Base-by-base conservation (phyloP, 2,113 vertebrate genomes). In the Corythoichthys haematopterus region DNA sequence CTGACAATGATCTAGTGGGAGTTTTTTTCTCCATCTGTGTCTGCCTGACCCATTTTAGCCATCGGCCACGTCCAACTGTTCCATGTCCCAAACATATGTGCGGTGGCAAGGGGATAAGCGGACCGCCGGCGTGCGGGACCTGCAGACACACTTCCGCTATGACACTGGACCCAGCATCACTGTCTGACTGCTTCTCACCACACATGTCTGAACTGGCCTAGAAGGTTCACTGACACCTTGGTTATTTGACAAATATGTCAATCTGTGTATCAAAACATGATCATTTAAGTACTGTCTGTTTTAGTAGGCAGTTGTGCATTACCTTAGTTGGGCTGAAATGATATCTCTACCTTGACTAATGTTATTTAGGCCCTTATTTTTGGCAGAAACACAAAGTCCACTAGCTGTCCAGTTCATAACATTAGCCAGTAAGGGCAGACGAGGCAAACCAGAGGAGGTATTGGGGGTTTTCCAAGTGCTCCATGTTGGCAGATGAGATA, bases 21-120 rank as follows among this genome's bases (percentile, higher is more conserved):
- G 74, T 88, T 87, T 78, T 81, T 85, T 76, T 66, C 82, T 90
- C 91, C 91, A 92, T 93, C 89, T 93, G 92, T 90, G 90, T 80
- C 74, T 57, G 82, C 85, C 85, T 92, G 91, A 92, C 91, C 91
- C 91, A 93, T 85, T 93, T 93, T 91, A 90, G 90, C 92, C 90
- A 86, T 90, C 73, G 87, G 91, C 89, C 90, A 89, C 71, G 70
- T 92, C 91, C 92, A 92, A 93, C 91, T 92, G 92, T 92, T 92
- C 81, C 56, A 70, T 82, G 84, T 90, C 87, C 85, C 77, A 79
- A 92, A 90, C 92, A 93, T 93, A 93, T 93, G 91, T 85, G 89
- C 74, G 60, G 84, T 88, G 87, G 88, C 84, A 83, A 82, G 91
- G 84, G 90, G 89, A 90, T 91, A 88, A 89, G 85, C 65, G 82